Base-by-base conservation (phyloP, 2,797 vertebrate genomes). In the Morelia viridis region DNA sequence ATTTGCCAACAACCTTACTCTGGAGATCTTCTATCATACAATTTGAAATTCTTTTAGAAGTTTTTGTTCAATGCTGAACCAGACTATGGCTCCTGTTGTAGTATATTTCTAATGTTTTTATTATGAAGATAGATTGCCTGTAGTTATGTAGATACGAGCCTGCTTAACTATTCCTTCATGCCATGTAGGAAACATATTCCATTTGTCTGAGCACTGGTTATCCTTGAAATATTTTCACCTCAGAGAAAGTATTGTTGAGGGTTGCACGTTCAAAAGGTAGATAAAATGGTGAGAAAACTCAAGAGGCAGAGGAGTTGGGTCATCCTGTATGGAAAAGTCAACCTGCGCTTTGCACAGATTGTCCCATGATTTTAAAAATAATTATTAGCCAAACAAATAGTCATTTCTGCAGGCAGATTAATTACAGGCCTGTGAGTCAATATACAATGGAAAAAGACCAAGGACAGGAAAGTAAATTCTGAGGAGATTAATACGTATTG, bases 381-480 rank as follows among this genome's bases (percentile, higher is more conserved):
- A 64, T 88, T 12, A n/a, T 12, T 0, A 87, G 0, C 83, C 41
- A 94, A 95, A 89, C 10, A 24, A 5, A 4, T 89, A 83, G 31
- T 50, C 35, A 28, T 1, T 90, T 58, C 87, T 83, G 84, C 88
- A 65, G 71, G 10, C 0, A 92, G 85, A 92, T 83, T 85, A 87
- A 61, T 35, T 26, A 1, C 61, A 60, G 11, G 93, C 13, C 90
- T 90, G 5, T 0, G 84, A 84, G 15, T 53, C 31, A 9, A 15
- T 0, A 46, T 80, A 65, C 88, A 93, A 87, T 87, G 61, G 84
- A 91, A 56, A 93, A 85, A 91, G 35, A 93, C 68, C 60, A 92
- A 60, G 91, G 71, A 85, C 53, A 94, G 85, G 61, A 31, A 50
- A 90, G 86, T 85, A 90, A 89, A 13, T 41, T 60, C 15, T 93